Conservation (phyloP, 2,797 vertebrate genomes). For the Sebastes melanostomus region DNA sequence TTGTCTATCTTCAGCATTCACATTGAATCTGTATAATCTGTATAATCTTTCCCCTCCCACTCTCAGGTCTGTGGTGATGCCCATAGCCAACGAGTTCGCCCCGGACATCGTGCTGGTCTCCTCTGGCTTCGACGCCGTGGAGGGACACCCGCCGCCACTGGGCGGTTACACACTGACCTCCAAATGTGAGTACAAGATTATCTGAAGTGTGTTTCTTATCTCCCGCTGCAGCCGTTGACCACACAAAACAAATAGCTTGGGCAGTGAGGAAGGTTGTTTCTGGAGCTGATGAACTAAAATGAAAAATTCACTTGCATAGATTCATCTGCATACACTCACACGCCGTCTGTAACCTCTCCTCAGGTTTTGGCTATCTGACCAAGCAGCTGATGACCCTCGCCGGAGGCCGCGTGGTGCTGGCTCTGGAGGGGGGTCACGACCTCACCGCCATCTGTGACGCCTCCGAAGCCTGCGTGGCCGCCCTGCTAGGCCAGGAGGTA, state of each 20-base stretch:
- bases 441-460: constrained; percentile 97
- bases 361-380: constrained; percentile 96
- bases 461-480: constrained; percentile 93
- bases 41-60: background rate
- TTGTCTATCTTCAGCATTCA: background rate
- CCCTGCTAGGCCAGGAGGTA: constrained; percentile 93
- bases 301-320: too few relatives aligned
- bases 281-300: background rate
- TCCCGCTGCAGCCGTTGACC: background rate
- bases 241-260: background rate
- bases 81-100: constrained; percentile 91
- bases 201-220: background rate
- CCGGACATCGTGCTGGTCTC: constrained; percentile 94
- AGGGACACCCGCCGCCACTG: constrained; percentile 91
- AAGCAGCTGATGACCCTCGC: constrained; percentile 94
- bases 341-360: background rate
- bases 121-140: constrained; percentile 92
- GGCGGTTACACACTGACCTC: constrained; percentile 93
- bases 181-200: constrained; percentile 85
- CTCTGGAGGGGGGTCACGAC: constrained; percentile 96
- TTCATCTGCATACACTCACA: background rate
- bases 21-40: background rate
- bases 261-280: background rate
- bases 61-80: constrained; percentile 92
- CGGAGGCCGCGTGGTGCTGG: constrained; percentile 89